A percentile compares a stretch with the other conserved stretches of the same genome.
phyloP scores from a whole-genome alignment of 92 coral and sea anemone species.

The Heteractis magnifica region DNA sequence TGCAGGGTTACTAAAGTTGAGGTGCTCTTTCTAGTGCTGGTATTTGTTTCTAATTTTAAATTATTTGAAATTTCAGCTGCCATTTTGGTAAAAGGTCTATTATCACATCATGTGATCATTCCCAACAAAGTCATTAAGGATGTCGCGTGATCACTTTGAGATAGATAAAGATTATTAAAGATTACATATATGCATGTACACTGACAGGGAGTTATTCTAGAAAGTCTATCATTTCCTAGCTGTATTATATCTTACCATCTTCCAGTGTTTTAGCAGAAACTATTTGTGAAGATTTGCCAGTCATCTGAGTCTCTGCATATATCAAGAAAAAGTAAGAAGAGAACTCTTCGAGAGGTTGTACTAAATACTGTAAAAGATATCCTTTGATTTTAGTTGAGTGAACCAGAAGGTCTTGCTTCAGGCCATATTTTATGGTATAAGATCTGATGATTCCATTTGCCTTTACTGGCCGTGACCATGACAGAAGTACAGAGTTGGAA shows the following conservation, averaged over 20 bases:
- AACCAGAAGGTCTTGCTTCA: slow-evolving; percentile 17
- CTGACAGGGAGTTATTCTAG: no score
- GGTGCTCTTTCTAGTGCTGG: no score
- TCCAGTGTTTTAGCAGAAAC: slow-evolving; percentile 44
- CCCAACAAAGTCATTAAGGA: no score
- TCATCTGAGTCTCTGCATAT: slow-evolving; percentile 53
- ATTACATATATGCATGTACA: no score
- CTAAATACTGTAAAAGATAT: background rate
- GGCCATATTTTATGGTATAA: slow-evolving; percentile 56
- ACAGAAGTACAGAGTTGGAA: slow-evolving; percentile 35
- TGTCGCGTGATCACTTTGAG: no score
- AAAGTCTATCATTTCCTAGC: no score
- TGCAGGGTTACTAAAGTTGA: no score
- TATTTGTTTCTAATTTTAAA: no score
- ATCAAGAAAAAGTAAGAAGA: slow-evolving; percentile 53
- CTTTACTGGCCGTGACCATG: slow-evolving; percentile 43
- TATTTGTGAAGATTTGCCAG: slow-evolving; percentile 48
- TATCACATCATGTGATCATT: no score
- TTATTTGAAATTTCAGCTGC: no score
- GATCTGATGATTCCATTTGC: slow-evolving; percentile 49
- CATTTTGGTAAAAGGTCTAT: no score
- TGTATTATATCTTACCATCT: slow-evolving; percentile 44
- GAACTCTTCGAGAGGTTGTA: slow-evolving; percentile 41
- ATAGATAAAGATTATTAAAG: no score
- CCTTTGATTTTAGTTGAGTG: background rate